A percentile compares a stretch with the other conserved stretches of the same genome.
Conservation (phyloP, 2,113 vertebrate species). For the Dicentrarchus labrax region DNA sequence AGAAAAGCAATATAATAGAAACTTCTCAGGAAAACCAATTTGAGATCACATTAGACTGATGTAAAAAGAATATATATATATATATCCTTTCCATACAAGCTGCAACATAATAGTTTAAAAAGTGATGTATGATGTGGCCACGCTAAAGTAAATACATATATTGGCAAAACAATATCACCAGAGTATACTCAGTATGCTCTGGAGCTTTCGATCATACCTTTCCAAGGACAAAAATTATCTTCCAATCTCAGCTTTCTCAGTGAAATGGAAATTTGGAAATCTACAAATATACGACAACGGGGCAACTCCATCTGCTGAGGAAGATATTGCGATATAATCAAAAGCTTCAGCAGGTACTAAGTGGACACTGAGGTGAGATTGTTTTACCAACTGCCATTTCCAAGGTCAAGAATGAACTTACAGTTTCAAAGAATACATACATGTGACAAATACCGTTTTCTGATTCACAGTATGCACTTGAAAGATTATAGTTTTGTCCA, state of each 20-base stretch:
- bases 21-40: slow-evolving; percentile 16
- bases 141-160: too few relatives aligned
- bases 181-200: too few relatives aligned
- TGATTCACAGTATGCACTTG: not conserved
- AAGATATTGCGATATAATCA: not conserved
- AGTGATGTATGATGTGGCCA: too few relatives aligned
- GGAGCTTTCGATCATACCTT: not conserved
- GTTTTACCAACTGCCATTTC: not conserved
- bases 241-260: not conserved
- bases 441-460: not conserved
- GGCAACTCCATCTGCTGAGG: not conserved
- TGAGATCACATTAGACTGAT: not conserved
- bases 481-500: not conserved
- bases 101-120: not conserved
- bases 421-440: not conserved
- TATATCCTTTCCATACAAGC: not conserved
- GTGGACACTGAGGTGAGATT: not conserved
- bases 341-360: not conserved
- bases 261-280: not conserved
- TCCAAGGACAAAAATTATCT: not conserved
- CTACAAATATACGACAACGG: not conserved
- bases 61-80: too few relatives aligned
- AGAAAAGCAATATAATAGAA: not conserved
- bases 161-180: too few relatives aligned
- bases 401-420: not conserved